A percentile compares a stretch with the other conserved stretches of the same genome.
Conservation (phyloP, 2,113 vertebrate genomes). For the Myotis yumanensis region DNA sequence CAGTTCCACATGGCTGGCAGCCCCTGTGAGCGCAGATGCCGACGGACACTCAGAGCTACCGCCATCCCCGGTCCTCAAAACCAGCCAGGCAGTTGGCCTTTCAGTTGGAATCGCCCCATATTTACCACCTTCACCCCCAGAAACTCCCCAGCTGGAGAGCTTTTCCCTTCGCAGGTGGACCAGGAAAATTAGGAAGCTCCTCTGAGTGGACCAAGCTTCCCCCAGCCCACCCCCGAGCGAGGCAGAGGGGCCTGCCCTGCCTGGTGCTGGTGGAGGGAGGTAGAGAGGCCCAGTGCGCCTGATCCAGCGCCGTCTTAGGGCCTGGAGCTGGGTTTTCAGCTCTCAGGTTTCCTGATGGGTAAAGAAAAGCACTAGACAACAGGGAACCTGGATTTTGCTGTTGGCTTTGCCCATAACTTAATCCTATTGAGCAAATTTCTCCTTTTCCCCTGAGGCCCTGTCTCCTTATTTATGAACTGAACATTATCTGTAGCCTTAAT, state of each 20-base stretch:
- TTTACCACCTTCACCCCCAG: background rate
- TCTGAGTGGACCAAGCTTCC: background rate
- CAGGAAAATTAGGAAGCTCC: background rate
- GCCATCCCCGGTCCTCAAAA: background rate
- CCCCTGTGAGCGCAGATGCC: background rate
- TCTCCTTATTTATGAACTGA: background rate
- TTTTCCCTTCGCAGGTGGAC: background rate
- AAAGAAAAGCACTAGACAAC: accelerated
- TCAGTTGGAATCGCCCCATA: background rate
- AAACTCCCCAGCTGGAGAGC: background rate
- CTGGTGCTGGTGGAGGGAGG: accelerated
- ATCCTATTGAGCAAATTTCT: background rate
- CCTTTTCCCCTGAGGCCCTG: background rate
- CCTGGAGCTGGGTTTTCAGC: accelerated
- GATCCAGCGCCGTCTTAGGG: accelerated
- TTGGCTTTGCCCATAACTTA: background rate
- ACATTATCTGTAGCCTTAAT: background rate
- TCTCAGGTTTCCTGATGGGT: accelerated
- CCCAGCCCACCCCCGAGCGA: accelerated
- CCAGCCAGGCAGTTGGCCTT: background rate
- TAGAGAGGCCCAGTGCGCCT: accelerated
- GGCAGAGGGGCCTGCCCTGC: background rate
- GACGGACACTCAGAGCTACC: background rate
- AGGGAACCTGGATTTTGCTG: too few species aligned
- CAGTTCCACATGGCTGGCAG: background rate